Base-by-base conservation (phyloP, 2,888 invertebrate species). In the Hemicrepidius hirtus region DNA sequence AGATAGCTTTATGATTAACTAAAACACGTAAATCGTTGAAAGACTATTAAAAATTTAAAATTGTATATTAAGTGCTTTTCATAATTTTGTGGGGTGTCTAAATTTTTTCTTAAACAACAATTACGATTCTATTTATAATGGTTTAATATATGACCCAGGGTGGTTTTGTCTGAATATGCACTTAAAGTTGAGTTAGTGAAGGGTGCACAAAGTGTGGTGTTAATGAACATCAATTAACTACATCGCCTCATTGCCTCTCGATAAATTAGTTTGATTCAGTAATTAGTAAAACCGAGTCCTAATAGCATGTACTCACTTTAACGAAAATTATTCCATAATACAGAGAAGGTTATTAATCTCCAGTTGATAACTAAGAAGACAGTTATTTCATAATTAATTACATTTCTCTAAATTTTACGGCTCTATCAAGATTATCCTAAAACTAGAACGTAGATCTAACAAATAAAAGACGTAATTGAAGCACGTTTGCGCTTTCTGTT, bases 211-310 rank as follows among this genome's bases (percentile, higher is more conserved):
- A 24, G 21, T 41, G 41, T 21, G 40, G 37, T 21, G 53, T 53
- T 65, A 65, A 65, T 53, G 53, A 65, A 65, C 53, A 49, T 65
- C 40, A 65, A 65, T 65, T 65, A 64, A 37, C 32, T n/a, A 49
- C 49, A 53, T 50, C 53, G 62, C 21, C 32, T 16, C 49, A 53
- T 50, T 65, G 62, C 21, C 46, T 28, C 28, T 32, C 44, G 62
- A 60, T 62, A 44, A 41, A 62, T 62, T 46, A 53, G 65, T 65
- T 53, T 53, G 65, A 65, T 65, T 53, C 53, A 65, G 35, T 65
- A 65, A 65, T 65, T 65, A 65, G 21, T 6, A 24, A 50, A 53
- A 35, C 65, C 65, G 20, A 35, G 49, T 50, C 20, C 32, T 49
- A 49, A 63, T 63, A 32, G 63, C 32, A 46, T 46, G 46, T 46